Conservation (phyloP, 2,113 vertebrate species). For the Neodon shergylaensis region DNA sequence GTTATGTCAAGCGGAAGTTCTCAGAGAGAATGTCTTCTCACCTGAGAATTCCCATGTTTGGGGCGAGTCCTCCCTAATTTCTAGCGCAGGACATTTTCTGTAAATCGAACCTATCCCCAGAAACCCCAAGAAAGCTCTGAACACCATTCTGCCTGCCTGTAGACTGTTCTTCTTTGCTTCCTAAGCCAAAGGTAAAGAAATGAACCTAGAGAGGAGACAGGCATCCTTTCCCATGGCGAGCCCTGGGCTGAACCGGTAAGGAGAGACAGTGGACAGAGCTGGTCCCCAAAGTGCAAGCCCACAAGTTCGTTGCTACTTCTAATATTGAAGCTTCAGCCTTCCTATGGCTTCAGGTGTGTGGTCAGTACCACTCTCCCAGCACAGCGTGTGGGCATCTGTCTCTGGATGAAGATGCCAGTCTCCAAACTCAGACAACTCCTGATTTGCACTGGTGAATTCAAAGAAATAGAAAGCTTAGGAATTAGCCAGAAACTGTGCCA, state of each 20-base stretch:
- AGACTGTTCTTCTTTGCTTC: background rate
- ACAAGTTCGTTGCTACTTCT: background rate
- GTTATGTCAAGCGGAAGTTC: background rate
- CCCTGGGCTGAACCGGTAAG: background rate
- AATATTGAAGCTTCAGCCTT: background rate
- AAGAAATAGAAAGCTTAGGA: slow-evolving; percentile 15
- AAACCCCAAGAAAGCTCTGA: background rate
- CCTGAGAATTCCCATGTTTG: background rate
- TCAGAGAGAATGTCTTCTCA: background rate
- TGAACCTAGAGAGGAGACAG: background rate
- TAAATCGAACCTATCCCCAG: background rate
- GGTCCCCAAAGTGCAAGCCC: no score
- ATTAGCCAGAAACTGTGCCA: background rate
- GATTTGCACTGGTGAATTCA: background rate
- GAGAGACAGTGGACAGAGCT: background rate
- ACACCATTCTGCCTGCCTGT: background rate
- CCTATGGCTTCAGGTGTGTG: background rate
- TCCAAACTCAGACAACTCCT: background rate
- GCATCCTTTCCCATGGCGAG: background rate
- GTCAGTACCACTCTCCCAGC: background rate
- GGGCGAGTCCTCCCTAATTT: background rate
- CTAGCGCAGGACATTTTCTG: background rate
- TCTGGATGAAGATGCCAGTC: background rate
- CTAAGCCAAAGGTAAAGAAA: background rate
- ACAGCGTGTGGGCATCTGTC: background rate